Evolutionary conservation across 2,888 invertebrate genomes (phyloP), one percentile per base, ranked within the genome.

Genomic region (Ischnura elegans): DNA sequence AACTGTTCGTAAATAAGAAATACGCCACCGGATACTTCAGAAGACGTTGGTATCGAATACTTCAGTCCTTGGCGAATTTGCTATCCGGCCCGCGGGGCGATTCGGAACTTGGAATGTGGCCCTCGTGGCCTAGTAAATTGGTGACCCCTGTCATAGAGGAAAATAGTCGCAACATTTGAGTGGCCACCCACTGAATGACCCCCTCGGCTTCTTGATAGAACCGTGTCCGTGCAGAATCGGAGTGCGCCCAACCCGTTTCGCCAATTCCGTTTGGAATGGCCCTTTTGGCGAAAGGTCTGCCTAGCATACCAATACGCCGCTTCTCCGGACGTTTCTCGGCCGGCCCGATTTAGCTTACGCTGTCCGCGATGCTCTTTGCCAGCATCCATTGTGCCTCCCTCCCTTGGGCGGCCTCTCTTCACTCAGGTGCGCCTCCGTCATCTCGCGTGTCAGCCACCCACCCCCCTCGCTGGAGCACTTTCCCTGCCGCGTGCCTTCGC

Each of bases 401-500:
- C 25, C 0, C 21, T 42, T 8, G 42, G 61, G 21, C 61, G 25
- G 21, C 36, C 51, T 21, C 42, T 13, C 36, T 42, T 4, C 16
- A n/a, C 36, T 61, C 61, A 25, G 21, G 10, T n/a, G 43, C 61
- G 61, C 90, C 61, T 42, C 47, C 61, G 25, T 47, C 61, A 43
- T 61, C 90, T 55, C 55, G 51, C 61, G 55, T 61, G 61, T 6
- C 76, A 76, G 36, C 90, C 90, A 55, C 21, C 19, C 36, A 21
- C 87, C 47, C 25, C 66, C 2, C 36, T 42, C 45, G 43, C 43
- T 43, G 36, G 55, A 90, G 90, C 90, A 90, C 90, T 90, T 90
- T 90, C 90, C 61, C 90, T 90, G 90, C 43, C 90, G 90, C 61
- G 90, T 90, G 43, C 90, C 66, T 90, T 90, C 90, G n/a, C 86